Conservation (phyloP, 2,888 invertebrate species). For the Drosophila mercatorum region DNA sequence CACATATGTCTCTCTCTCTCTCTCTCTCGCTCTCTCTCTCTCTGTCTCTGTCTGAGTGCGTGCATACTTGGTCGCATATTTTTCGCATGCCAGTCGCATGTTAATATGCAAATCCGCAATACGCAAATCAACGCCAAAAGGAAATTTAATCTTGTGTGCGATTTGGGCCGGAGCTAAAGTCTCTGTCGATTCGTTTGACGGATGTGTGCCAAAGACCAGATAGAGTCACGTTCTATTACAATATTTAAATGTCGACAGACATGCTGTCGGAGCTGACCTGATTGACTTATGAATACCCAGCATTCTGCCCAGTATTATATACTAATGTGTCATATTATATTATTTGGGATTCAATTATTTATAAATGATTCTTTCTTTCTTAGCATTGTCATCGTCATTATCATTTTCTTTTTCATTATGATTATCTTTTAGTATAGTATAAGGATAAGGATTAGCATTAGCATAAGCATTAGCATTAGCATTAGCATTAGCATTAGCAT, state of each 20-base stretch:
- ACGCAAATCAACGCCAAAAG: constrained; percentile 67
- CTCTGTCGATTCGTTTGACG: constrained; percentile 22
- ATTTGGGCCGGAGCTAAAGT: background rate
- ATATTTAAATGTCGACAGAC: constrained; percentile 39
- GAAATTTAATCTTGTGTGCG: constrained; percentile 49
- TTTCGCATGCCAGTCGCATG: constrained; percentile 45
- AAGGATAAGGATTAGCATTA: no score
- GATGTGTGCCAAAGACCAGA: constrained; percentile 12
- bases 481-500: no score
- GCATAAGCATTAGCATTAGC: no score
- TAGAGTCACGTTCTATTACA: constrained; percentile 44
- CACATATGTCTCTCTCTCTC: no score
- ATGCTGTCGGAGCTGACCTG: background rate
- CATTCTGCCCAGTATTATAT: no score
- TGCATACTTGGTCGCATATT: constrained; percentile 31
- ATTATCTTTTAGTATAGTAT: background rate
- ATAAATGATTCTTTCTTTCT: no score
- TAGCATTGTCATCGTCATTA: background rate
- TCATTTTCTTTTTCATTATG: background rate
- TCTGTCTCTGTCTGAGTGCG: constrained; percentile 5
- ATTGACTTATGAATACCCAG: constrained; percentile 1
- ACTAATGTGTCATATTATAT: no score
- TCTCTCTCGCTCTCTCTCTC: background rate
- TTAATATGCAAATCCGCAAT: constrained; percentile 68
- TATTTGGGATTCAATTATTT: no score